Base-by-base conservation (phyloP, 2,888 invertebrate species). In the Pterostichus madidus region DNA sequence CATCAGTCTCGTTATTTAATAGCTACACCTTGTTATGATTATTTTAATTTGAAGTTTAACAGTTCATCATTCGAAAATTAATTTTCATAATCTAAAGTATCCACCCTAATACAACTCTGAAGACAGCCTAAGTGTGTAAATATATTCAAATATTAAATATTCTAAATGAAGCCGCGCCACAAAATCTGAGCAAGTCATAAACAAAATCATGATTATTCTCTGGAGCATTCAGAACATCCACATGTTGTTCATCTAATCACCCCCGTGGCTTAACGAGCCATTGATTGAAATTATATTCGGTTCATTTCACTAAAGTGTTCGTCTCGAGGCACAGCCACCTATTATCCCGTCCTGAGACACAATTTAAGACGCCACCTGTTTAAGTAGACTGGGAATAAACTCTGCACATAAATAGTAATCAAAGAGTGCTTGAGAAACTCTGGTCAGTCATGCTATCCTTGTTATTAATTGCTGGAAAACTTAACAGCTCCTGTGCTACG, bases 291-390 rank as follows among this genome's bases (percentile, higher is more conserved):
- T 64, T 32, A 64, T 64, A 32, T 64, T 64, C 64, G n/a, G 64
- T 64, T 64, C 64, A 64, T 64, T 64, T 64, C 64, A 64, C 64
- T 64, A 59, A 64, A 32, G 64, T 13, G 64, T 64, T 64, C 64
- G 10, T 31, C 64, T 13, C 7, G 64, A 35, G 64, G 64, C 64
- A 32, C 11, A 64, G 64, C 64, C 64, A 64, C 64, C 64, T 35
- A 64, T 64, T 64, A 64, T 64, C 64, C 31, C 8, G 10, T 64
- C 59, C 52, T 73, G 49, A 44, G 17, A 71, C 39, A 71, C 52
- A 52, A 75, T 75, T 75, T 75, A 52, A 75, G 31, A 49, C 52
- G 24, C 75, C 75, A 75, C 75, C 75, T 75, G 75, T 49, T 71
- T 52, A 17, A 64, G 35, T 64, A 64, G 49, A 13, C 75, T 32